These are phyloP conservation scores for Cosmia trapezina DNA, from an alignment of 2,888 invertebrate species.

Conservation along the genomic window DNA sequence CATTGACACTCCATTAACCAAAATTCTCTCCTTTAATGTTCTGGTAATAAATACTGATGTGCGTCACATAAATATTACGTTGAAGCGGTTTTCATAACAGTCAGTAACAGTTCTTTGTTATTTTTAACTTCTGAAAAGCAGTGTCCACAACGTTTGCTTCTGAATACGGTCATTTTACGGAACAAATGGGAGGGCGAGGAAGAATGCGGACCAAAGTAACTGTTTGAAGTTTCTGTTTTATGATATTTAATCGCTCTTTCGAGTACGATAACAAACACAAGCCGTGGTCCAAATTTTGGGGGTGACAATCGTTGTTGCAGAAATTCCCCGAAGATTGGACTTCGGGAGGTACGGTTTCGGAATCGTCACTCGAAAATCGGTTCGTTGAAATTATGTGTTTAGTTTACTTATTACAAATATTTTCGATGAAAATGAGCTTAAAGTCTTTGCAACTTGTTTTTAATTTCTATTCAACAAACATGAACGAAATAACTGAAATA, in stretches of 20 bases:
- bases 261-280: constrained; percentile 19
- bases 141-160: constrained; percentile 51
- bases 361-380: neutral
- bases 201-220: constrained; percentile 67
- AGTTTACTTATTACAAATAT: neutral
- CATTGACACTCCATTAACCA: constrained; percentile 65
- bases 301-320: neutral
- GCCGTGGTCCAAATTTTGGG: neutral
- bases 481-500: neutral
- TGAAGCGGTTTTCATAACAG: constrained; percentile 43
- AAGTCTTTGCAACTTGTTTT: neutral
- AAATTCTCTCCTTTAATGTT: constrained; percentile 53
- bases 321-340: too few species aligned
- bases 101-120: constrained; percentile 23
- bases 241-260: constrained; percentile 62
- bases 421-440: neutral
- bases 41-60: constrained; percentile 61
- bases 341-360: neutral
- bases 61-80: constrained; percentile 54
- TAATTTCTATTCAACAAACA: neutral
- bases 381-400: neutral
- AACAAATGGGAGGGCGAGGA: constrained; percentile 65
- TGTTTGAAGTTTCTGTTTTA: constrained; percentile 65
- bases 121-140: constrained; percentile 45
- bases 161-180: constrained; percentile 70